These are phyloP conservation scores for Ceyx margarethae DNA, from an alignment of 2,113 vertebrate genomes.

Conservation along the genomic window DNA sequence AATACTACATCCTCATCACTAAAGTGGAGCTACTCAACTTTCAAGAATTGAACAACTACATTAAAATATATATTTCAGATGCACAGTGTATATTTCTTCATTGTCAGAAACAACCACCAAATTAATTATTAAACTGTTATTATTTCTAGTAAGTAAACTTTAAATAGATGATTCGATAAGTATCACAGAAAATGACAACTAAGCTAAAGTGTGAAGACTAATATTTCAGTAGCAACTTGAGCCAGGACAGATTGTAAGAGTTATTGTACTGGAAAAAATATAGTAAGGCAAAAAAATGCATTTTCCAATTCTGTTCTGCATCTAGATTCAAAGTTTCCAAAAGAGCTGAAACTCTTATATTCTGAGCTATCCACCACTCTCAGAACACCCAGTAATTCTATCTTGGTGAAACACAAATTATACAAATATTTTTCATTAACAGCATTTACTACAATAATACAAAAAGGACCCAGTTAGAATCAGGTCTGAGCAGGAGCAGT, in stretches of 20 bases:
- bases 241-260: background rate
- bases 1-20: background rate
- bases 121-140: background rate
- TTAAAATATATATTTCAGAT: background rate
- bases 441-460: background rate
- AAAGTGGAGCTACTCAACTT: background rate
- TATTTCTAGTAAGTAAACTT: background rate
- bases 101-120: background rate
- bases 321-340: background rate
- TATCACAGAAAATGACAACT: background rate
- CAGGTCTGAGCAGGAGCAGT: background rate
- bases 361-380: background rate
- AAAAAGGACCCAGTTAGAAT: background rate
- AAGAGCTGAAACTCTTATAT: background rate
- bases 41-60: background rate
- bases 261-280: background rate
- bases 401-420: background rate
- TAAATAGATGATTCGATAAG: background rate
- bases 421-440: background rate
- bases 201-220: background rate
- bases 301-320: background rate
- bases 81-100: background rate
- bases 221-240: background rate
- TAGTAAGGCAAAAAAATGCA: background rate
- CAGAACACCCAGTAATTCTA: background rate